Conservation (phyloP, 2,888 invertebrate species). For the Mallateleia sp. region DNA sequence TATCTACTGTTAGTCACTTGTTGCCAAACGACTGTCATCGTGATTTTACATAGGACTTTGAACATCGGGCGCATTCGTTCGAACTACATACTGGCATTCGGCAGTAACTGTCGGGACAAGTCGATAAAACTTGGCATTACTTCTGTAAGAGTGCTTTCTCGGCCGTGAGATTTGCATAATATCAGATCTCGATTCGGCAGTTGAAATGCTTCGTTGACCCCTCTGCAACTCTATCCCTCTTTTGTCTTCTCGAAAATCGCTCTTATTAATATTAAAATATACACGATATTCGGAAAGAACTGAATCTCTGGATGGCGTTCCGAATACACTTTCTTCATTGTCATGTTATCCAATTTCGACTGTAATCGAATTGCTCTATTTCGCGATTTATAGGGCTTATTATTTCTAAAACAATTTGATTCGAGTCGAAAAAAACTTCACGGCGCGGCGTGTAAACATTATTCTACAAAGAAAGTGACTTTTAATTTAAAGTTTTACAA, state of each 20-base stretch:
- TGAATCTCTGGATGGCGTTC: constrained; percentile 15
- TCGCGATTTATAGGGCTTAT: background rate
- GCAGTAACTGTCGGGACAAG: constrained; percentile 65
- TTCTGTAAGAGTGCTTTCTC: constrained; percentile 62
- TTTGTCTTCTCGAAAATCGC: constrained; percentile 63
- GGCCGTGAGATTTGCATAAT: constrained; percentile 66
- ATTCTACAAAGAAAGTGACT: constrained; percentile 47
- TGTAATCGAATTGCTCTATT: constrained; percentile 11
- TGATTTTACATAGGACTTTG: constrained; percentile 33
- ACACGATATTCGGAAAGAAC: constrained; percentile 50
- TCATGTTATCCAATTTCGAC: constrained; percentile 17
- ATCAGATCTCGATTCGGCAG: constrained; percentile 73
- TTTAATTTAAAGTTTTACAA: constrained; percentile 63
- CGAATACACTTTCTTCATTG: constrained; percentile 15
- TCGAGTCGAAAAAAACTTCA: too few species aligned
- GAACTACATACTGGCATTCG: constrained; percentile 30
- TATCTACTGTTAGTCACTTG: constrained; percentile 39
- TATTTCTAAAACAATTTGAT: too few species aligned
- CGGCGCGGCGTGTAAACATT: too few species aligned
- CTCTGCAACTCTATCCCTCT: constrained; percentile 59
- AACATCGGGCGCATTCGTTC: constrained; percentile 27
- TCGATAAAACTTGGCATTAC: constrained; percentile 72
- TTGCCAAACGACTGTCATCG: constrained; percentile 51
- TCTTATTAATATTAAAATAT: constrained; percentile 69
- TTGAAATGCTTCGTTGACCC: constrained; percentile 75